Conservation (phyloP, 1,140 invertebrate species). For the Daktulosphaira vitifoliae region DNA sequence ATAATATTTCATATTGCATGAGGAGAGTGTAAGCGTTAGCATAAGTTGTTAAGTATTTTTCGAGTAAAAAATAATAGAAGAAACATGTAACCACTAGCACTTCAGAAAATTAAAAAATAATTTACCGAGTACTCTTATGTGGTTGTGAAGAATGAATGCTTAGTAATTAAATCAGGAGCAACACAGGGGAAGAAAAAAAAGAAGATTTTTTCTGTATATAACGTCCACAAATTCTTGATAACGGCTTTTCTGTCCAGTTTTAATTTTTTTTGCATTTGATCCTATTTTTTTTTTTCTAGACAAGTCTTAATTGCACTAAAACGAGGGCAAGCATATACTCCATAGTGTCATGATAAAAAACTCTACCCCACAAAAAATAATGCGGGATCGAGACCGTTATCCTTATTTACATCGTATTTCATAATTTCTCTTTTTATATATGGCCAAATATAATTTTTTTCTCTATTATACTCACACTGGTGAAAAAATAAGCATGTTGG, state of each 20-base stretch:
- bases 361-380: conserved; percentile 18
- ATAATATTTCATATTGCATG: no score
- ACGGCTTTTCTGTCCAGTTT: conserved; percentile 17
- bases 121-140: conserved; percentile 16
- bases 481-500: no score
- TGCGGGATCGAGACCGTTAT: conserved; percentile 31
- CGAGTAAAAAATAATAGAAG: not conserved
- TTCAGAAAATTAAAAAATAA: conserved; percentile 17
- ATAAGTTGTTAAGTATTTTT: no score
- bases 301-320: conserved; percentile 24
- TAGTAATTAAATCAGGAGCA: conserved; percentile 18
- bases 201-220: not conserved
- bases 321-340: conserved; percentile 23
- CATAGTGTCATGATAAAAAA: not conserved
- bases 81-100: not conserved
- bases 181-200: not conserved
- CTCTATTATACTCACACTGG: no score
- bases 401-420: conserved; percentile 25
- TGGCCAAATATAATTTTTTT: not conserved
- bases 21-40: no score
- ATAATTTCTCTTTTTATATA: not conserved
- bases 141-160: conserved; percentile 3
- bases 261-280: not conserved
- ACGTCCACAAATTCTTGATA: conserved; percentile 23
- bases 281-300: not conserved